phyloP scores from a whole-genome alignment of 1,140 invertebrate genomes.

The Zaprionus davidi region DNA sequence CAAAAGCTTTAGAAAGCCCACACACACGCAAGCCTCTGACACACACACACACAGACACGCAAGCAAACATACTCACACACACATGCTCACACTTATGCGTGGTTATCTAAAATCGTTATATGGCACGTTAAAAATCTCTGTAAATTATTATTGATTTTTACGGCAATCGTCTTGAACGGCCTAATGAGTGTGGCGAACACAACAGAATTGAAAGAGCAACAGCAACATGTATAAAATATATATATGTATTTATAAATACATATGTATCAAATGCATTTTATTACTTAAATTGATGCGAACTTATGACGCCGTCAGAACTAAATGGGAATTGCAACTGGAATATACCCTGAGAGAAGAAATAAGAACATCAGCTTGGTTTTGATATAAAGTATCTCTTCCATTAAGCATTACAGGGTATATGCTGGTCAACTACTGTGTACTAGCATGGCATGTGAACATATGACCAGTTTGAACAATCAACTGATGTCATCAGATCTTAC shows the following conservation, averaged over 20 bases:
- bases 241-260: not conserved
- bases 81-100: not conserved
- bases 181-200: constrained; percentile 49
- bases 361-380: not conserved
- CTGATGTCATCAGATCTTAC: constrained; percentile 46
- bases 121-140: constrained; percentile 66
- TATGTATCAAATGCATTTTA: constrained; percentile 45
- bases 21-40: constrained; percentile 39
- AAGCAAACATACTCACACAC: not conserved
- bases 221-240: not conserved
- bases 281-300: constrained; percentile 61
- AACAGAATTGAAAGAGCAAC: constrained; percentile 13
- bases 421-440: not conserved
- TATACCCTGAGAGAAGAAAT: not conserved
- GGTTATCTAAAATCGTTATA: constrained; percentile 56
- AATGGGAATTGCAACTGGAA: not conserved
- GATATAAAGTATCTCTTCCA: not conserved
- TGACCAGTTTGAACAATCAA: constrained; percentile 29
- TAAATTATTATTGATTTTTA: constrained; percentile 70
- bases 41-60: constrained; percentile 14
- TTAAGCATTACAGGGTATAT: not conserved
- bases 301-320: constrained; percentile 10
- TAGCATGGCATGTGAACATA: not conserved
- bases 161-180: constrained; percentile 25
- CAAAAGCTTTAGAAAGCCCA: constrained; percentile 53